Conservation (phyloP, 2,113 vertebrate genomes). For the Athene cunicularia region DNA sequence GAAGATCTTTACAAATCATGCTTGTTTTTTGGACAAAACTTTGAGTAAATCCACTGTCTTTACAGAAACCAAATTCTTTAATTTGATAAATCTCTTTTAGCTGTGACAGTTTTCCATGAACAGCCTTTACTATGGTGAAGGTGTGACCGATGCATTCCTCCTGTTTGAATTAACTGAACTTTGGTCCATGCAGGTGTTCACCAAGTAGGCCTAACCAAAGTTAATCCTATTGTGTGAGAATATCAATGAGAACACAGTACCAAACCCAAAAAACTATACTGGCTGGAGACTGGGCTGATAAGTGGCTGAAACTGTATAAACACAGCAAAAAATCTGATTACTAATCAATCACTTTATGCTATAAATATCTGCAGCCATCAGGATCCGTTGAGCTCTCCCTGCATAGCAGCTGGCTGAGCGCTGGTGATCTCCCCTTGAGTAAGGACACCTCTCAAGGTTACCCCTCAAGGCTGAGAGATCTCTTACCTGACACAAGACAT, state of each 20-base stretch:
- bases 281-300: neutral
- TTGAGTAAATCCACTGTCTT: neutral
- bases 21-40: neutral
- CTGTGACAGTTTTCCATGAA: neutral
- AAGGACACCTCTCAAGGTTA: neutral
- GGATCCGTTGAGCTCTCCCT: neutral
- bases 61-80: neutral
- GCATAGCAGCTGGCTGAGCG: neutral
- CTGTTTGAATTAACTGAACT: neutral
- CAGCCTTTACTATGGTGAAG: neutral
- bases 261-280: neutral
- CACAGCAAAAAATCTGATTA: neutral
- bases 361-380: neutral
- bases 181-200: neutral
- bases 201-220: neutral
- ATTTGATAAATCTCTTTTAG: neutral
- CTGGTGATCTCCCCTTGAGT: neutral
- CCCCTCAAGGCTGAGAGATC: neutral
- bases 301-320: neutral
- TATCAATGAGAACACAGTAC: neutral
- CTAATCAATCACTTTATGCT: neutral
- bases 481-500: neutral
- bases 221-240: neutral
- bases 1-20: neutral
- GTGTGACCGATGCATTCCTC: neutral